Evolutionary conservation across 23 tunicate genomes (phyloP), one percentile per base, ranked within the genome.

Genomic region (Diplosoma virens): DNA sequence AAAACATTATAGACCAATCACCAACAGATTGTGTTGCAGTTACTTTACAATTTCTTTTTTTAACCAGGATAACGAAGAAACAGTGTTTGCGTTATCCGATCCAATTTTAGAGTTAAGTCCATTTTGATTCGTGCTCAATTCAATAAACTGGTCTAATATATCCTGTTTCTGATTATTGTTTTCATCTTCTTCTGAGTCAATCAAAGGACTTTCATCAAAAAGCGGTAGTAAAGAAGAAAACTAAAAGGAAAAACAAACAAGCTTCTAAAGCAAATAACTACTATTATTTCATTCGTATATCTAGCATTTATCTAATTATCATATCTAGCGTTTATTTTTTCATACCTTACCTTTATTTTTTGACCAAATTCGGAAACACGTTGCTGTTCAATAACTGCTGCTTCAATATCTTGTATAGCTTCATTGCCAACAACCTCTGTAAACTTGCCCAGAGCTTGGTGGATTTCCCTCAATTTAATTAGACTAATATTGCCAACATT

Each of bases 111-210:
- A 28, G 21, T 29, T 26, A 18, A 17, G 52, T 24, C 2, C 7
- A 37, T 4, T 67, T 22, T 34, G 50, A 4, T 67, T 26, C 11
- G 20, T 35, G 25, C 26, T 35, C 25, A 67, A 52, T 67, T 67
- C 52, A 34, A 67, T 67, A 29, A 67, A 67, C 3, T 37, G 50
- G 36, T 67, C 24, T 24, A 67, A 7, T 7, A 63, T 3, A 37
- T 6, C 52, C 3, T 35, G 25, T 0, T 33, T 37, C 35, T 22
- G 56, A 6, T 18, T 5, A 2, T 11, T 52, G 1, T 33, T 32
- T 24, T 33, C 70, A 1, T 76, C 81, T n/a, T 76, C 69, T 0
- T 58, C 81, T 20, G 81, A 76, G n/a, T 67, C 74, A 7, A 52
- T 3, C 2, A 52, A 6, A 16, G 28, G 9, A 21, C 74, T 67